Evolutionary conservation across 1,140 invertebrate species (phyloP), one percentile per base, ranked within the genome.

Genomic region (Zaprionus kolodkinae): DNA sequence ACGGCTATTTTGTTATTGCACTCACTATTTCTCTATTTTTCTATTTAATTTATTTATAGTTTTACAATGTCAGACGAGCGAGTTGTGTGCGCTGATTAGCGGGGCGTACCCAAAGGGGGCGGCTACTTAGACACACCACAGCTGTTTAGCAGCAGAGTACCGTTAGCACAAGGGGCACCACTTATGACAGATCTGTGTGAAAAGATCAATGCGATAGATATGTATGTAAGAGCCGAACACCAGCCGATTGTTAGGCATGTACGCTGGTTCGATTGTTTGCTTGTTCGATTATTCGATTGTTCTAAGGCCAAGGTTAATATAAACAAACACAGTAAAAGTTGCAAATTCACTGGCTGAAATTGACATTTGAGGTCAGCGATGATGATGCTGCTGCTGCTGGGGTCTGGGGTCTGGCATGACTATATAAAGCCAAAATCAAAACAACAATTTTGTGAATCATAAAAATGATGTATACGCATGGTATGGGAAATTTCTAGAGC

Each of bases 291-390:
- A 17, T 50, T 61, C 45, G 66, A 61, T 70, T 43, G 71, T 83
- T 80, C 79, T 88, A 88, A 87, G 83, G 83, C 84, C 84, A 87
- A 84, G 84, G 83, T 80, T 72, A 52, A 17, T 62, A 70, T 62
- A 70, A 60, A 52, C 62, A 75, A 86, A 88, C 77, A 80, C 66
- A 78, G 78, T 87, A 88, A 83, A 61, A 61, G 70, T 68, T 73
- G 70, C 63, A 43, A 67, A 59, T 74, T 62, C 59, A 55, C 48
- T 69, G 27, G 45, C 61, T 64, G 40, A 69, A 72, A 54, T 71
- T 86, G 83, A 86, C 84, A 88, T 79, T 66, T 86, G 84, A 86
- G 83, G 83, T 79, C 83, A 79, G 68, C 70, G 30, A 63, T 68
- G 63, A 68, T 56, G 62, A 30, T 72, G 54, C 55, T 72, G 57